phyloP scores from a whole-genome alignment of 2,888 invertebrate species.

The Hedya salicella region DNA sequence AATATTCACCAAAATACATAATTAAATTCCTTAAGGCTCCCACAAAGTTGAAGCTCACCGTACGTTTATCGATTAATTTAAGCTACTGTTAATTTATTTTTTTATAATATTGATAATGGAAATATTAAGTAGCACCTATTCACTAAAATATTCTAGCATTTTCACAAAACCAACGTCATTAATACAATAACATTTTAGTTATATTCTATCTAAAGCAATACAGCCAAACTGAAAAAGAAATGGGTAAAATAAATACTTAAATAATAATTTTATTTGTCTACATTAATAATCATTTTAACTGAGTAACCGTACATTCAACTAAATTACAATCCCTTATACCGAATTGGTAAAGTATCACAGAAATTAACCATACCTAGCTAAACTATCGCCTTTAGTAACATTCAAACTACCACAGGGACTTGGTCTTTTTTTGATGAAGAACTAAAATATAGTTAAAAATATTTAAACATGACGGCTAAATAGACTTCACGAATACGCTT shows the following conservation, averaged over 20 bases:
- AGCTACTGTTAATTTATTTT: slow-evolving; percentile 26
- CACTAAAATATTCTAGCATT: slow-evolving; percentile 45
- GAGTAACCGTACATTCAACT: slow-evolving; percentile 55
- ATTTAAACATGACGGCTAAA: slow-evolving; percentile 7
- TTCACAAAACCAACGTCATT: slow-evolving; percentile 35
- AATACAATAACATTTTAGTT: slow-evolving; percentile 29
- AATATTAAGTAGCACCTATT: slow-evolving; percentile 47
- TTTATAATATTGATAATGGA: slow-evolving; percentile 27
- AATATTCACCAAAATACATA: not conserved
- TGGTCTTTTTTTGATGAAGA: slow-evolving; percentile 61
- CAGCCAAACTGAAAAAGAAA: slow-evolving; percentile 44
- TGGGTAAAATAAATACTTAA: slow-evolving; percentile 44
- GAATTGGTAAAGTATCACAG: slow-evolving; percentile 84
- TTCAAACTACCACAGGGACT: slow-evolving; percentile 66
- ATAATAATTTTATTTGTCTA: slow-evolving; percentile 33
- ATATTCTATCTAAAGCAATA: slow-evolving; percentile 44
- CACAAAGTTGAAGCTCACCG: not conserved
- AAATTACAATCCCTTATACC: slow-evolving; percentile 80
- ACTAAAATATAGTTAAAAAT: slow-evolving; percentile 26
- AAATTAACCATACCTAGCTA: slow-evolving; percentile 83
- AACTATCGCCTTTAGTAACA: slow-evolving; percentile 75
- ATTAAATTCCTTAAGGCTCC: not conserved
- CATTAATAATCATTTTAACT: slow-evolving; percentile 37
- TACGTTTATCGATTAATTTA: slow-evolving; percentile 2
- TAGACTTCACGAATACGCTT: slow-evolving; percentile 15